Conservation (phyloP, 2,113 vertebrate species). For the Pachypanchax playfairii region DNA sequence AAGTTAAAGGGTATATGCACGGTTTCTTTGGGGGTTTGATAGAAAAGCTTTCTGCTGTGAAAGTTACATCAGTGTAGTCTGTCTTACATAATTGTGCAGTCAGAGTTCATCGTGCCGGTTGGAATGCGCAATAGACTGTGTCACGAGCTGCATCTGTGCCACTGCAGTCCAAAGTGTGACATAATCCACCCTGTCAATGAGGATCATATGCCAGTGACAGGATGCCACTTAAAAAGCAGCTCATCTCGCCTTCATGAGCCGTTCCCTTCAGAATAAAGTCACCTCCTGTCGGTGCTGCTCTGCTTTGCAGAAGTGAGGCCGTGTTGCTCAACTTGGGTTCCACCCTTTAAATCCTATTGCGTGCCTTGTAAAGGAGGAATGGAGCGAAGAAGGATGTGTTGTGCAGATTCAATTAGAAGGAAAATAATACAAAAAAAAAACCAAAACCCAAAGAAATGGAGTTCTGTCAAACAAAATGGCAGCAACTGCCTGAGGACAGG, state of each 20-base stretch:
- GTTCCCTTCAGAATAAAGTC: conserved; percentile 14
- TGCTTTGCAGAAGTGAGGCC: conserved; percentile 73
- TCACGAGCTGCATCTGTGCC: conserved; percentile 74
- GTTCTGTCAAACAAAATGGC: conserved; percentile 54
- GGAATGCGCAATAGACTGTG: conserved; percentile 73
- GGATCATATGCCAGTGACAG: conserved; percentile 56
- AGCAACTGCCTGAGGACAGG: conserved; percentile 48
- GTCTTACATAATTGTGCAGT: conserved; percentile 73
- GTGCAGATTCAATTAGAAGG: conserved; percentile 45
- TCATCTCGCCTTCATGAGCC: conserved; percentile 22
- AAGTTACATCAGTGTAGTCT: conserved; percentile 41
- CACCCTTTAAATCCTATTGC: conserved; percentile 73
- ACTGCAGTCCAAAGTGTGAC: conserved; percentile 65
- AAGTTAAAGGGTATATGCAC: no score
- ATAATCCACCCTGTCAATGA: conserved; percentile 60
- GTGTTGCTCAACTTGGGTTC: conserved; percentile 73
- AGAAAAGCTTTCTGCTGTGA: conserved; percentile 31
- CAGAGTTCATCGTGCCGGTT: conserved; percentile 68
- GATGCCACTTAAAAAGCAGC: conserved; percentile 41
- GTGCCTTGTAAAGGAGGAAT: conserved; percentile 57
- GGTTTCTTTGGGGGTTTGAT: no score
- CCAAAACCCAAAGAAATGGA: conserved; percentile 5
- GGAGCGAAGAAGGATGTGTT: conserved; percentile 58
- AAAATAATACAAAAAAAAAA: not conserved
- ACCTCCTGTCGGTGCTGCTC: conserved; percentile 13